Percentiles rank a stretch among this genome's conserved stretches.
phyloP scores from a whole-genome alignment of 2,888 invertebrate genomes.

The Terebella lapidaria region DNA sequence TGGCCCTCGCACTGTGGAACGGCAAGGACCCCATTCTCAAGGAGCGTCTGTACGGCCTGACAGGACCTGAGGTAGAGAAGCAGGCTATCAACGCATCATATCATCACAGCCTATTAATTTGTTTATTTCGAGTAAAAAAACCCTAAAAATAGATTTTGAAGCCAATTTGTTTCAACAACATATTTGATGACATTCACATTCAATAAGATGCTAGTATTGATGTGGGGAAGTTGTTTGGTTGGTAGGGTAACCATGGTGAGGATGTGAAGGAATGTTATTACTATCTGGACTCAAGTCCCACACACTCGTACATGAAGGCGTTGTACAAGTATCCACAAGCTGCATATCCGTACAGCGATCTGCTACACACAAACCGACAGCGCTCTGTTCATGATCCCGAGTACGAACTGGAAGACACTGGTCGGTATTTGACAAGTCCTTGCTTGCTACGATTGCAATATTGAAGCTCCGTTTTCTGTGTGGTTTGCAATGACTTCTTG shows the following conservation, averaged over 20 bases:
- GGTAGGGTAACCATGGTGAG: conserved; percentile 54
- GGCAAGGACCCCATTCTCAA: conserved; percentile 49
- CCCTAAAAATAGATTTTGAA: too few species aligned
- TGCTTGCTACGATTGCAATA: too few species aligned
- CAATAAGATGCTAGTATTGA: too few species aligned
- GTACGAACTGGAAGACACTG: conserved; percentile 50
- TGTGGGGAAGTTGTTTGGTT: too few species aligned
- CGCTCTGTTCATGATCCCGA: conserved; percentile 36
- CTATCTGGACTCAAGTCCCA: conserved; percentile 48
- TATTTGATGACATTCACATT: too few species aligned
- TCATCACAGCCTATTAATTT: too few species aligned
- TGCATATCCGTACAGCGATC: conserved; percentile 42
- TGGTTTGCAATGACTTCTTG: too few species aligned
- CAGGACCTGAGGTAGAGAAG: conserved; percentile 43
- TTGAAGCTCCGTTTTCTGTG: too few species aligned
- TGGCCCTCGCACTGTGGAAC: conserved; percentile 49
- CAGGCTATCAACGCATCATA: too few species aligned
- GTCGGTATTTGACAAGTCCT: conserved; percentile 31
- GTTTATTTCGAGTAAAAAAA: too few species aligned
- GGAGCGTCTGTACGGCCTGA: conserved; percentile 51
- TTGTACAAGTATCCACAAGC: conserved; percentile 51
- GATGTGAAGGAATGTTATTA: conserved; percentile 54
- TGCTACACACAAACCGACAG: conserved; percentile 33
- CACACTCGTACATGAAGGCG: conserved; percentile 50
- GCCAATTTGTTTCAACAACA: too few species aligned